These are phyloP conservation scores for Centrocercus urophasianus DNA, from an alignment of 2,113 vertebrate genomes.

Conservation along the genomic window DNA sequence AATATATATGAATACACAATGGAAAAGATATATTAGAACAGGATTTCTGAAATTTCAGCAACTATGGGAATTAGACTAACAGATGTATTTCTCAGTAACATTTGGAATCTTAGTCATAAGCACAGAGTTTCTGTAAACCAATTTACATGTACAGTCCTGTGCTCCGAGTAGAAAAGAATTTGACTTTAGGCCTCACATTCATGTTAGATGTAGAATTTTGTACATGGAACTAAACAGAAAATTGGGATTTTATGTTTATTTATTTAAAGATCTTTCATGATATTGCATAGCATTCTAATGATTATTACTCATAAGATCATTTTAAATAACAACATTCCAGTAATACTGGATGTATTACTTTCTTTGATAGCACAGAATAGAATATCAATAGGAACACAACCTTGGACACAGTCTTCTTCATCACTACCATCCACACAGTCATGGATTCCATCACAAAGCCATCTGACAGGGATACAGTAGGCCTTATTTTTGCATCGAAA, in stretches of 20 bases:
- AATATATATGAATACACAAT: neutral
- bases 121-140: neutral
- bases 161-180: neutral
- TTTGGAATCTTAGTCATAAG: neutral
- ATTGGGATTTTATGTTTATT: neutral
- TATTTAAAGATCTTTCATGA: neutral
- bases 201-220: neutral
- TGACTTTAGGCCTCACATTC: neutral
- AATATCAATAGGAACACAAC: neutral
- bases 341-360: neutral
- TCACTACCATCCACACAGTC: slow-evolving; percentile 97
- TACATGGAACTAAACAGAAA: neutral
- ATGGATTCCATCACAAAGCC: slow-evolving; percentile 92
- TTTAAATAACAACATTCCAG: neutral
- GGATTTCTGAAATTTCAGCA: neutral
- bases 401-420: slow-evolving; percentile 88
- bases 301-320: neutral
- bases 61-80: neutral
- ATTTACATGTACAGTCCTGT: neutral
- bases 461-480: slow-evolving; percentile 92
- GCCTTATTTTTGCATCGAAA: slow-evolving; percentile 93
- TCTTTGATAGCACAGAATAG: neutral
- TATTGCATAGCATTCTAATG: neutral
- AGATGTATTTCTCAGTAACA: neutral
- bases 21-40: neutral